phyloP scores from a whole-genome alignment of 2,888 invertebrate genomes.

The Cantharis rufa region DNA sequence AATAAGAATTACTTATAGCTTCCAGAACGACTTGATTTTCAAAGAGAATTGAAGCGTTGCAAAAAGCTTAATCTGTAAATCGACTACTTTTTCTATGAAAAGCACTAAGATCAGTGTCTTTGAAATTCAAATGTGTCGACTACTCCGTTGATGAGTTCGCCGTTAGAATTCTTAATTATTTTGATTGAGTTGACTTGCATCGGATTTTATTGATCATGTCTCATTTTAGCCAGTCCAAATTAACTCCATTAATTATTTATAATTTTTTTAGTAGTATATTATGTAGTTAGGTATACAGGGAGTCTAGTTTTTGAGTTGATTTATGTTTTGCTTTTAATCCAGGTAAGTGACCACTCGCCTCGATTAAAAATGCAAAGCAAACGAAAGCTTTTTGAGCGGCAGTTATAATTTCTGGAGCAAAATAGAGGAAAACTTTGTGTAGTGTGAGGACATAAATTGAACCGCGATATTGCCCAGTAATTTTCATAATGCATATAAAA shows the following conservation, averaged over 20 bases:
- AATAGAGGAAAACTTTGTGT: background rate
- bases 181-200: constrained; percentile 5
- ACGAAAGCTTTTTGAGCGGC: background rate
- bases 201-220: background rate
- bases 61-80: constrained; percentile 28
- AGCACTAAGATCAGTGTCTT: constrained; percentile 19
- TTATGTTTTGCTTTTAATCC: background rate
- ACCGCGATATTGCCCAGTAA: constrained; percentile 9
- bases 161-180: constrained; percentile 16
- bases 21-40: constrained; percentile 22
- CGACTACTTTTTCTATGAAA: constrained; percentile 27
- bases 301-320: background rate
- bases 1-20: constrained; percentile 25
- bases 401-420: background rate
- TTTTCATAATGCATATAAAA: constrained; percentile 34
- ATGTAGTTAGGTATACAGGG: background rate
- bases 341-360: background rate
- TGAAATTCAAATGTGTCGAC: constrained; percentile 26
- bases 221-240: background rate
- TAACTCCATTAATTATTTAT: background rate
- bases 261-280: no score
- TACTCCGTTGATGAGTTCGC: constrained; percentile 23
- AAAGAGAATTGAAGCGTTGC: constrained; percentile 20
- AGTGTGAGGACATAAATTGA: background rate
- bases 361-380: background rate